Conservation (phyloP, 2,797 vertebrate genomes). For the Mormyrus proboscirostris region DNA sequence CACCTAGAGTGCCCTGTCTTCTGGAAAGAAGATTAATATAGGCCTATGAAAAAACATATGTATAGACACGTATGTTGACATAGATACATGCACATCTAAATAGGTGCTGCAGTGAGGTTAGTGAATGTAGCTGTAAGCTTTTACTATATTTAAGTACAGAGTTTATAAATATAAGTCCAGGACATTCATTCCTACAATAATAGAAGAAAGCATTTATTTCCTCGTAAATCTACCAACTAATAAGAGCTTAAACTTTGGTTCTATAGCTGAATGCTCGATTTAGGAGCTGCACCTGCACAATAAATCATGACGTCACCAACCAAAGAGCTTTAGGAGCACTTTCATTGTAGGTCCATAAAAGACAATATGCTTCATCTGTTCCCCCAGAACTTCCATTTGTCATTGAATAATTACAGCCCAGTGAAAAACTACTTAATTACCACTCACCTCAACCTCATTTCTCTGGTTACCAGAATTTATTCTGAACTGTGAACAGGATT, state of each 20-base stretch:
- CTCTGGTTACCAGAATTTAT: not conserved
- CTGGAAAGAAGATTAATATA: not conserved
- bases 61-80: not conserved
- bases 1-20: not conserved
- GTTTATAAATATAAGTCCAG: not conserved
- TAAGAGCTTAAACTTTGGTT: slow-evolving; percentile 35
- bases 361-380: slow-evolving; percentile 14
- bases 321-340: slow-evolving; percentile 4
- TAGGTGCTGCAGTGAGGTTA: not conserved
- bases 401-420: slow-evolving; percentile 11
- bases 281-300: slow-evolving; percentile 42
- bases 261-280: slow-evolving; percentile 54
- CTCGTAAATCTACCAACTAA: slow-evolving; percentile 39
- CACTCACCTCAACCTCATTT: not conserved
- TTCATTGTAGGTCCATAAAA: slow-evolving; percentile 16
- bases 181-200: slow-evolving; percentile 14
- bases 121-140: not conserved
- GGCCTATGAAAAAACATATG: not conserved
- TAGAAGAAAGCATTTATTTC: slow-evolving; percentile 26
- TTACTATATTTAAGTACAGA: not conserved
- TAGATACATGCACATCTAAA: not conserved
- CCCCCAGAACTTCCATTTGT: not conserved
- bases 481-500: not conserved
- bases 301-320: slow-evolving; percentile 44
- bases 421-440: slow-evolving; percentile 26